A percentile compares a stretch with the other conserved stretches of the same genome.
Conservation (phyloP, 2,797 vertebrate genomes). For the Perodicticus potto region DNA sequence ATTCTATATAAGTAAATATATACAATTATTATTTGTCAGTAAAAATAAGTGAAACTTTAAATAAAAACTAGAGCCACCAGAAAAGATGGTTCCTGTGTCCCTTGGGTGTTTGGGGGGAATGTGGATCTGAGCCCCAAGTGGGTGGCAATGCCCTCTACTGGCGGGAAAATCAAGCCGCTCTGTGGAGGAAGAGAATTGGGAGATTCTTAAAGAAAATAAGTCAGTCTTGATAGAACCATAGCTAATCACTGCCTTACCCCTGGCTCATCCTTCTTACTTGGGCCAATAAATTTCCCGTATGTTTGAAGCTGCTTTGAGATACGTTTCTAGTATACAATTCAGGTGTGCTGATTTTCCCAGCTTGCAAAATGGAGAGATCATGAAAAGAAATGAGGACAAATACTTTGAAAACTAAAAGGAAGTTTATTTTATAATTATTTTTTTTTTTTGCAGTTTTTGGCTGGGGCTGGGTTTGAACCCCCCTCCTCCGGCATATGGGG, state of each 20-base stretch:
- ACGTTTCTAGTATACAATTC: not conserved
- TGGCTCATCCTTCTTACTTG: not conserved
- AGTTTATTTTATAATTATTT: no score
- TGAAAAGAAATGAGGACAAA: conserved; percentile 54
- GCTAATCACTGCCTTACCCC: not conserved
- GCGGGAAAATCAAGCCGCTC: not conserved
- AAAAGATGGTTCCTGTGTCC: not conserved
- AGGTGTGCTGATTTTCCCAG: not conserved
- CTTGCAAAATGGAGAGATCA: conserved; percentile 16
- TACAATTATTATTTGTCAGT: not conserved
- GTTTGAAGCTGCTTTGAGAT: conserved; percentile 4
- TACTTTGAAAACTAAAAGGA: conserved; percentile 33
- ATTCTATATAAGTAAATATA: not conserved
- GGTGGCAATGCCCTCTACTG: not conserved
- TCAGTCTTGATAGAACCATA: not conserved
- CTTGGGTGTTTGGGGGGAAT: not conserved
- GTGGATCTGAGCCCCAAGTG: not conserved
- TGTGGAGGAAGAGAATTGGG: not conserved
- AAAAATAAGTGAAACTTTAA: not conserved
- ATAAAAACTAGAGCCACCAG: not conserved
- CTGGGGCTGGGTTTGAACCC: no score
- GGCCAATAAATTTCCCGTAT: not conserved
- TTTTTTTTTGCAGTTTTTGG: no score
- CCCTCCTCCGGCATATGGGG: no score
- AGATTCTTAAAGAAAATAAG: conserved; percentile 12